Conservation (phyloP, 1,140 invertebrate genomes). For the Neodiprion pinetum region DNA sequence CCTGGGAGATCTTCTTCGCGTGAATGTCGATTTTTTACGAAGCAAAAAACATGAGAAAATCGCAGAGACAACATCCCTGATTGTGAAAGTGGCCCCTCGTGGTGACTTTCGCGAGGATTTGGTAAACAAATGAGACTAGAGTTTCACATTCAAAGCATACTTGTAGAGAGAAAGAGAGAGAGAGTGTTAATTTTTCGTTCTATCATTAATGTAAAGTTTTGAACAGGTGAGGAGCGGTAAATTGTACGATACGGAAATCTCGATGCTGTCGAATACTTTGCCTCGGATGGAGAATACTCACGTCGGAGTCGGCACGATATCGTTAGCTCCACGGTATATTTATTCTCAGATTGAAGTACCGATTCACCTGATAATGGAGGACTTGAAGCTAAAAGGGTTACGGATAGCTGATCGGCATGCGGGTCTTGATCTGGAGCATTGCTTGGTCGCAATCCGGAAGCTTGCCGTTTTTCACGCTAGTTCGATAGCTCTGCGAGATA, state of each 20-base stretch:
- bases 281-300: slow-evolving; percentile 50
- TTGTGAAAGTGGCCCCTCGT: too few relatives aligned
- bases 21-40: slow-evolving; percentile 13
- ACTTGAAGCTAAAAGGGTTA: slow-evolving; percentile 54
- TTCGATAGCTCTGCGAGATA: slow-evolving; percentile 26
- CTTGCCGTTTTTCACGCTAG: slow-evolving; percentile 61
- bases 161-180: too few relatives aligned
- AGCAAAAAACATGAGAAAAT: background rate
- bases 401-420: slow-evolving; percentile 53
- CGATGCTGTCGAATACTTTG: slow-evolving; percentile 51
- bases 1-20: slow-evolving; percentile 34
- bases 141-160: too few relatives aligned
- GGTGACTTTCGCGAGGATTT: background rate
- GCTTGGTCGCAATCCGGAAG: slow-evolving; percentile 55
- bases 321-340: slow-evolving; percentile 32
- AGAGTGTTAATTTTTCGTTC: too few relatives aligned
- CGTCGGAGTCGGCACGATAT: slow-evolving; percentile 1
- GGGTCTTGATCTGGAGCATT: slow-evolving; percentile 56
- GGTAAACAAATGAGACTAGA: background rate
- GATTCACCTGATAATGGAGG: slow-evolving; percentile 52
- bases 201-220: too few relatives aligned
- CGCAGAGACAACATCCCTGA: background rate
- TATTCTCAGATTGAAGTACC: slow-evolving; percentile 36
- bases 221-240: slow-evolving; percentile 37
- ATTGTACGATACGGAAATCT: slow-evolving; percentile 53